phyloP scores from a whole-genome alignment of 2,113 vertebrate species.

The Balaeniceps rex region DNA sequence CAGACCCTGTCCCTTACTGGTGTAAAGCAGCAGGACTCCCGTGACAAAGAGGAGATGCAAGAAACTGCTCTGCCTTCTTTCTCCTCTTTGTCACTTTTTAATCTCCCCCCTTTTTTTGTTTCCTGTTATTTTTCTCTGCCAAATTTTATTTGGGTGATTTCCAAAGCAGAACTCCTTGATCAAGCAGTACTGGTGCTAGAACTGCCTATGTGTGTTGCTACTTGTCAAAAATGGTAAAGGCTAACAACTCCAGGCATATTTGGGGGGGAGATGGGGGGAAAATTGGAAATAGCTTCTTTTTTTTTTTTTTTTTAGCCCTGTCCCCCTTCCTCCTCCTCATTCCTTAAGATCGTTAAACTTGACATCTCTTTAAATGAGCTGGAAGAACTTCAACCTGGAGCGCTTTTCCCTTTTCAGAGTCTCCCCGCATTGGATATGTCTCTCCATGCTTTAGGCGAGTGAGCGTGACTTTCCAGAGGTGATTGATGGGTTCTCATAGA shows the following conservation, averaged over 20 bases:
- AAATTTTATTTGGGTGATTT: neutral
- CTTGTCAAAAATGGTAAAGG: neutral
- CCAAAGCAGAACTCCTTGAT: neutral
- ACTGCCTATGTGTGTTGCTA: neutral
- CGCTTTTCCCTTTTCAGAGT: neutral
- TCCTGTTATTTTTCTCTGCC: neutral
- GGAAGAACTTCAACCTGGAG: conserved; percentile 18
- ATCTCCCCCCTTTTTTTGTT: neutral
- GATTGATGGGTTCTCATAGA: neutral
- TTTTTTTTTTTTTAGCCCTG: neutral
- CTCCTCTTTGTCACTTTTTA: neutral
- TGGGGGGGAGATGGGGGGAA: neutral
- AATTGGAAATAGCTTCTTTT: neutral
- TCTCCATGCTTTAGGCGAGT: neutral
- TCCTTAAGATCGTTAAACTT: conserved; percentile 27
- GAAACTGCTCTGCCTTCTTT: neutral
- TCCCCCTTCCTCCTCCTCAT: neutral
- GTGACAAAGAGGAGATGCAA: neutral
- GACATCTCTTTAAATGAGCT: conserved; percentile 53
- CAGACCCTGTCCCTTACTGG: neutral
- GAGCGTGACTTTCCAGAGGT: neutral
- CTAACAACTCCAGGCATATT: neutral
- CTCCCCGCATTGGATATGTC: neutral
- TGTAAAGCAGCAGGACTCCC: neutral
- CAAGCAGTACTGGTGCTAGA: neutral